Evolutionary conservation across 2,888 invertebrate species (phyloP).

Genomic region (Pyrocoelia pectoralis): DNA sequence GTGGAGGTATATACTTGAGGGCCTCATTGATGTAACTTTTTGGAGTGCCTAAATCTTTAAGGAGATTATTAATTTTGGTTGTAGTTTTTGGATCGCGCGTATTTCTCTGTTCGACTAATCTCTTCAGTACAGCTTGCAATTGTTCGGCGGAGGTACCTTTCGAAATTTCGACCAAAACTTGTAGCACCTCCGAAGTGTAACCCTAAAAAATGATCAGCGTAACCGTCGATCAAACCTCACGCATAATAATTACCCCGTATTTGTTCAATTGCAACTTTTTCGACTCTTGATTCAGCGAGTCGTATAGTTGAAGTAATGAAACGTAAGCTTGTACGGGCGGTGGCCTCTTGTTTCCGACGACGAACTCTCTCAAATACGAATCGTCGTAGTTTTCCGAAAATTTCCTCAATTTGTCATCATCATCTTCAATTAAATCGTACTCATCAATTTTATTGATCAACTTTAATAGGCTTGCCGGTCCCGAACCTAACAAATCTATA

Average conservation of each 20-base stretch:
- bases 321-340: conserved; percentile 68
- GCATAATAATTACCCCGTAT: conserved; percentile 62
- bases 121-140: conserved; percentile 65
- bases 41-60: conserved; percentile 65
- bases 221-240: not conserved
- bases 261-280: conserved; percentile 69
- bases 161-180: conserved; percentile 64
- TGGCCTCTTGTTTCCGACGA: conserved; percentile 61
- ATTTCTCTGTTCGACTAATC: conserved; percentile 67
- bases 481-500: conserved; percentile 50
- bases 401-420: conserved; percentile 47
- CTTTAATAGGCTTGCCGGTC: conserved; percentile 55
- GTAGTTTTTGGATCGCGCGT: conserved; percentile 68
- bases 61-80: conserved; percentile 64
- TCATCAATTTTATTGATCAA: conserved; percentile 50
- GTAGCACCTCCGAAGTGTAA: conserved; percentile 67
- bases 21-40: conserved; percentile 67
- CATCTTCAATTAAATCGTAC: conserved; percentile 42
- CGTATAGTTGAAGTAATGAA: conserved; percentile 68
- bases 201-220: conserved; percentile 61
- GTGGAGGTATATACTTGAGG: conserved; percentile 66
- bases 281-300: conserved; percentile 71
- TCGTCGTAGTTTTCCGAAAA: conserved; percentile 55
- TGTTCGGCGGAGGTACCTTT: conserved; percentile 68
- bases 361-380: conserved; percentile 46